Evolutionary conservation across 2,888 invertebrate species (phyloP).

Genomic region (Labia minor): DNA sequence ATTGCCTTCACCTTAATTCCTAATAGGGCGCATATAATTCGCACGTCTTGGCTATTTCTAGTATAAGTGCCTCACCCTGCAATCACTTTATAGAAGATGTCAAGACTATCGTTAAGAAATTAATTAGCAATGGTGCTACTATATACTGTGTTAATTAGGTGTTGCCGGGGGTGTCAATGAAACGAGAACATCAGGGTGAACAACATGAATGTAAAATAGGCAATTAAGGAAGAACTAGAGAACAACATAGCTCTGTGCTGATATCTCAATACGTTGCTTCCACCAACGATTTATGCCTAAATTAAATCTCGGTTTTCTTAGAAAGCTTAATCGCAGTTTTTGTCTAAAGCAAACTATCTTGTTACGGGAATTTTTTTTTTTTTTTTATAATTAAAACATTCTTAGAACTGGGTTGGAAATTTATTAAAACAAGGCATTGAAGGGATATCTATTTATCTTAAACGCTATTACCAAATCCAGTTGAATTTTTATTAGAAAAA

Average conservation of each 20-base stretch:
- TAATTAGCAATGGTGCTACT: background rate
- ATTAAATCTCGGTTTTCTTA: background rate
- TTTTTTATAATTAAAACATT: slow-evolving; percentile 13
- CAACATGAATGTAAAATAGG: slow-evolving; percentile 2
- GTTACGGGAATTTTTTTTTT: background rate
- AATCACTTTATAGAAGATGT: background rate
- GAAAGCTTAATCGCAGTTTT: background rate
- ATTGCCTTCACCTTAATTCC: slow-evolving; percentile 8
- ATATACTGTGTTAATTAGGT: background rate
- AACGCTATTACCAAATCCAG: too few relatives aligned
- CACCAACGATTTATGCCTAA: background rate
- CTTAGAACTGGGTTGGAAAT: too few relatives aligned
- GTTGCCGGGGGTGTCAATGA: background rate
- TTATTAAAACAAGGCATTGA: too few relatives aligned
- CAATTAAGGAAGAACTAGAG: background rate
- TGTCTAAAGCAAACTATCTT: background rate
- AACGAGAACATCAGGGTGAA: background rate
- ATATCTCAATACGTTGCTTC: background rate
- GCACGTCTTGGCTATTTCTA: background rate
- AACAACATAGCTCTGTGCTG: background rate
- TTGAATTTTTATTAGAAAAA: too few relatives aligned
- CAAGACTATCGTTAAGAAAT: background rate
- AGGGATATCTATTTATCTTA: too few relatives aligned
- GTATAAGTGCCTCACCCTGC: background rate
- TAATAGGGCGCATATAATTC: background rate